Evolutionary conservation across 2,888 invertebrate genomes (phyloP), one percentile per base, ranked within the genome.

Genomic region (Caenorhabditis doughertyi): DNA sequence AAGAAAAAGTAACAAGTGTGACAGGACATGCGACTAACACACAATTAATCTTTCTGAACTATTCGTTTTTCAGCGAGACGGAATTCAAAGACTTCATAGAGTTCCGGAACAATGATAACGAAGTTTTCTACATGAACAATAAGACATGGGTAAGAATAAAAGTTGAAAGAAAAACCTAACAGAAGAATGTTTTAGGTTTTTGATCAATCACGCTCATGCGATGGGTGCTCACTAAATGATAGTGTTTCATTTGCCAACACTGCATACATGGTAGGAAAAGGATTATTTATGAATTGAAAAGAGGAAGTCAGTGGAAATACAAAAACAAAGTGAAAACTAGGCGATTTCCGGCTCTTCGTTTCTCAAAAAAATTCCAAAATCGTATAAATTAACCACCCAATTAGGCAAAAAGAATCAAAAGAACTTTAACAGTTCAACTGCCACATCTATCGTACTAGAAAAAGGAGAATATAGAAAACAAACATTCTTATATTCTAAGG

Each of bases 51-150:
- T 49, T 23, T 29, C 42, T 76, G 58, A 67, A 67, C 65, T 72
- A 42, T 58, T 51, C 11, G 51, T 7, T 84, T 32, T 87, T 35
- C 81, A 88, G 88, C 23, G 88, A 88, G 51, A 84, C 85, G 58
- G 88, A 88, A 77, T 87, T 86, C 84, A 88, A 88, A 76, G 85
- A 88, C 44, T 80, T 72, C n/a, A 80, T 86, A 27, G 76, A 85
- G 56, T 88, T 81, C 79, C 65, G 80, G 60, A 74, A 88, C 25
- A 79, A 85, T 58, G 84, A 83, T 73, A 85, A 81, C 16, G 60
- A 60, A 67, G 74, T 88, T 16, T 76, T 68, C 58, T 85, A 84
- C 42, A 42, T 64, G 58, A 87, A 87, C 70, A 87, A 85, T 60
- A 87, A 87, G 49, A 79, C 85, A 39, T 87, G 83, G 83, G 85